These are phyloP conservation scores for Hemibagrus wyckioides DNA, from an alignment of 2,113 vertebrate genomes.

Conservation along the genomic window DNA sequence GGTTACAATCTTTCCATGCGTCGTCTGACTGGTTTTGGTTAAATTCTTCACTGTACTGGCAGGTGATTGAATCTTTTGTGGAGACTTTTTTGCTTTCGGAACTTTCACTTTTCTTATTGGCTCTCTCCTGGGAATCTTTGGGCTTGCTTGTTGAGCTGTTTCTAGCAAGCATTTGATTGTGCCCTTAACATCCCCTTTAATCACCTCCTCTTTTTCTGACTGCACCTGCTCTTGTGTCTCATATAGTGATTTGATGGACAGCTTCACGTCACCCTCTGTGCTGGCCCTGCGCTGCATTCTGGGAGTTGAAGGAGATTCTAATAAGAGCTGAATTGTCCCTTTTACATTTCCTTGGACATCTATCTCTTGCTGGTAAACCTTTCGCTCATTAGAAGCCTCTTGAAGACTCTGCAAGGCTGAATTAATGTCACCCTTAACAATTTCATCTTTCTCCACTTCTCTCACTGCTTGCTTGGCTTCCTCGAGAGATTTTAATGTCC, in stretches of 20 bases:
- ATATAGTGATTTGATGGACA: conserved; percentile 72
- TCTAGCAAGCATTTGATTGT: conserved; percentile 76
- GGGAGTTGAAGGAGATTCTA: conserved; percentile 70
- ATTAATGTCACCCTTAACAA: conserved; percentile 71
- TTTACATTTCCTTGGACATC: conserved; percentile 72
- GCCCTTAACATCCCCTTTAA: conserved; percentile 75
- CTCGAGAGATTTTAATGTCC: conserved; percentile 79
- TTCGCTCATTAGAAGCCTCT: conserved; percentile 72
- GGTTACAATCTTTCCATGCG: conserved; percentile 68
- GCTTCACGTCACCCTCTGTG: conserved; percentile 66
- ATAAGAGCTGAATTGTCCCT: conserved; percentile 72
- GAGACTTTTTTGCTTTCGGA: conserved; percentile 53
- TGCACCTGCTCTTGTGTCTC: conserved; percentile 69
- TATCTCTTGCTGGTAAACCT: conserved; percentile 64
- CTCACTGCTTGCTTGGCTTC: conserved; percentile 73
- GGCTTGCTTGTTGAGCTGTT: conserved; percentile 72
- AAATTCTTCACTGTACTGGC: conserved; percentile 65
- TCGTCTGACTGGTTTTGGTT: conserved; percentile 58
- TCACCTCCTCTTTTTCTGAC: conserved; percentile 71
- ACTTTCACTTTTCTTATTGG: conserved; percentile 72
- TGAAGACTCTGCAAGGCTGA: conserved; percentile 65
- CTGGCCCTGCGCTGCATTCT: conserved; percentile 65
- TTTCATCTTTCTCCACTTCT: conserved; percentile 73
- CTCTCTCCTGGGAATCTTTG: conserved; percentile 64
- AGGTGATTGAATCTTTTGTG: conserved; percentile 49